Evolutionary conservation across 2,113 vertebrate genomes (phyloP), one percentile per base, ranked within the genome.

Genomic region (Calidris pugnax): DNA sequence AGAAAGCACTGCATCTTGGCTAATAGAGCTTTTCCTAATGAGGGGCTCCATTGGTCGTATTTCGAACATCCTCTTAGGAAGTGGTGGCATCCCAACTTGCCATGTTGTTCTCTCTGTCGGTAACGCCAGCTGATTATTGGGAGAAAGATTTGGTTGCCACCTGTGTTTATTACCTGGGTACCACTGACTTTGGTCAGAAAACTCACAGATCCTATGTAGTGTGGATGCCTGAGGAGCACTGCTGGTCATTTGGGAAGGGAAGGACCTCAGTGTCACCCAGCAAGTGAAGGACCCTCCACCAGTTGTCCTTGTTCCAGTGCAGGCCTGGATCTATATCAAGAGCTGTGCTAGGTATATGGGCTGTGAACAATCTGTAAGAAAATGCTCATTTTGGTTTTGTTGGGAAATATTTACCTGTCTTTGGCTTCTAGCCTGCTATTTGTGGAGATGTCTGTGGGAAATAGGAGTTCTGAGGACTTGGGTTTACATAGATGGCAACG

Each of bases 11-110:
- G 10, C 17, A 4, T 80, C 43, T 57, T 26, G 3, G 30, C 45
- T 47, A 21, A 10, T 27, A 39, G 24, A 47, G 17, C 15, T 14
- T 60, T 87, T 57, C 50, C 43, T 57, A 28, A 24, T 12, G 23
- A 87, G 43, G 9, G 8, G 24, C 45, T 89, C 51, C 20, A 5
- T 3, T 13, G 17, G 19, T 83, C 82, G 23, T 6, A 13, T 53
- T 91, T 91, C 60, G 39, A 78, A 59, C 43, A 72, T 76, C 27
- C 39, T 41, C 2, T 30, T 63, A 43, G 57, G 51, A 75, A 67
- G 53, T 7, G 17, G 28, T 59, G 0, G 0, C 21, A 32, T 66
- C 48, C 47, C 67, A 12, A 71, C 2, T 5, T 43, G 13, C 30
- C 43, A 17, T 8, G 17, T 62, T 69, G 24, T 56, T 63, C 3